A percentile compares a stretch with the other conserved stretches of the same genome.
Evolutionary conservation across 1,140 invertebrate species (phyloP).

Genomic region (Conus ventricosus): DNA sequence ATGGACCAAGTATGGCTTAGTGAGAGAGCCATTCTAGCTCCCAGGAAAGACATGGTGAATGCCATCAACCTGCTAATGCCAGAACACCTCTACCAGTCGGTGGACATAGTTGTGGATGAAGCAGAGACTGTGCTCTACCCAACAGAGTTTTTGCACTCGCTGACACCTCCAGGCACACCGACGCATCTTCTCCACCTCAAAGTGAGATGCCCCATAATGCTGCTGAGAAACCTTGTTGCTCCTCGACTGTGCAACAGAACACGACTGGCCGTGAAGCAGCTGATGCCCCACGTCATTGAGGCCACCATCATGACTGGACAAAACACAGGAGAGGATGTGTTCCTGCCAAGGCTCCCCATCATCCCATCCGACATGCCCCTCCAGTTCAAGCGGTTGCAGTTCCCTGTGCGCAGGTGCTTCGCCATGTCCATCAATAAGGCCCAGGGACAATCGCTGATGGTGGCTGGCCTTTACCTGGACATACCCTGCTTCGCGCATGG

Average conservation of each 20-base stretch:
- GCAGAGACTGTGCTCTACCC: slow-evolving; percentile 56
- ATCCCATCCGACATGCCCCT: slow-evolving; percentile 42
- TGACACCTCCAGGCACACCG: slow-evolving; percentile 69
- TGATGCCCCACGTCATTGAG: slow-evolving; percentile 51
- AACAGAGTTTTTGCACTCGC: slow-evolving; percentile 69
- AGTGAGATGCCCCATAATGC: slow-evolving; percentile 67
- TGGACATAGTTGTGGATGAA: slow-evolving; percentile 51
- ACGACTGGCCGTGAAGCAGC: slow-evolving; percentile 58
- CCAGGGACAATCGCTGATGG: slow-evolving; percentile 75
- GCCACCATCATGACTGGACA: slow-evolving; percentile 43
- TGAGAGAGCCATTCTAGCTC: not conserved
- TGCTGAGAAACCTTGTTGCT: slow-evolving; percentile 71
- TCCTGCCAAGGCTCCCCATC: slow-evolving; percentile 37
- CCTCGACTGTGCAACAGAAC: slow-evolving; percentile 72
- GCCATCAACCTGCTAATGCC: not conserved
- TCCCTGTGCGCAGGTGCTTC: slow-evolving; percentile 76
- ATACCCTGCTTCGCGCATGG: slow-evolving; percentile 59
- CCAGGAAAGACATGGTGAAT: not conserved
- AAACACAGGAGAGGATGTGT: slow-evolving; percentile 39
- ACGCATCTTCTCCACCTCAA: slow-evolving; percentile 72
- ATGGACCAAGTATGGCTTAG: not conserved
- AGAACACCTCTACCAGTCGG: not conserved
- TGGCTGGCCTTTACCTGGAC: slow-evolving; percentile 56
- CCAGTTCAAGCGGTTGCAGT: slow-evolving; percentile 76
- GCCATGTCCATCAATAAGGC: slow-evolving; percentile 79